Base-by-base conservation (phyloP, 1,140 invertebrate genomes). In the Prorops nasuta region DNA sequence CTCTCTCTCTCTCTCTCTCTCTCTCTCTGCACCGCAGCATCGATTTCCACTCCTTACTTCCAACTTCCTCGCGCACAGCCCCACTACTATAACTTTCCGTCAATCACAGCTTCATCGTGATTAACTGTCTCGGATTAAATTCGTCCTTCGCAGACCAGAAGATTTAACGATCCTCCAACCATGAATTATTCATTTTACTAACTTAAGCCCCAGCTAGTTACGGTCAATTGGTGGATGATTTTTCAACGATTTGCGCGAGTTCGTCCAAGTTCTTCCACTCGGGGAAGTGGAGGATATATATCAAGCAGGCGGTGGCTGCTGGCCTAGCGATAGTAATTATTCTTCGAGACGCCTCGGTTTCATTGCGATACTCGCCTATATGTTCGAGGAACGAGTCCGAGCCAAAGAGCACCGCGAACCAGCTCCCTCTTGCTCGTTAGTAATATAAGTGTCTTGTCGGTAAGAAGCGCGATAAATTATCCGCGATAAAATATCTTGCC, bases 281-380 rank as follows among this genome's bases (percentile, higher is more conserved):
- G 35, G 12, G 31, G 2, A 3, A 2, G 16, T 42, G 44, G 17
- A 44, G 32, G 21, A 53, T 60, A 60, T 60, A 36, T 17, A 31
- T 15, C 21, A 15, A 34, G 15, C 3, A 21, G 38, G 49, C 31
- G 15, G 10, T 38, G 21, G 8, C 16, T 19, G 3, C 12, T 6
- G 10, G n/a, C 24, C 21, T 35, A 15, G 39, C 12, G 37, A 60
- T 58, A 44, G 31, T 34, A 45, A 64, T 58, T 56, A 64, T 42
- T 57, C 46, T 48, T 38, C 39, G 49, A 21, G 39, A 28, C 36
- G 36, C 40, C 50, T 62, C 51, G 46, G 15, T 15, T 38, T 38
- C 19, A 16, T 40, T 8, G 43, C 50, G 47, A 62, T 60, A 54
- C 38, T 10, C 18, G 6, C 40, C n/a, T n/a, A n/a, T n/a, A n/a